Base-by-base conservation (phyloP, 2,888 invertebrate species). In the Tridacna crocea region DNA sequence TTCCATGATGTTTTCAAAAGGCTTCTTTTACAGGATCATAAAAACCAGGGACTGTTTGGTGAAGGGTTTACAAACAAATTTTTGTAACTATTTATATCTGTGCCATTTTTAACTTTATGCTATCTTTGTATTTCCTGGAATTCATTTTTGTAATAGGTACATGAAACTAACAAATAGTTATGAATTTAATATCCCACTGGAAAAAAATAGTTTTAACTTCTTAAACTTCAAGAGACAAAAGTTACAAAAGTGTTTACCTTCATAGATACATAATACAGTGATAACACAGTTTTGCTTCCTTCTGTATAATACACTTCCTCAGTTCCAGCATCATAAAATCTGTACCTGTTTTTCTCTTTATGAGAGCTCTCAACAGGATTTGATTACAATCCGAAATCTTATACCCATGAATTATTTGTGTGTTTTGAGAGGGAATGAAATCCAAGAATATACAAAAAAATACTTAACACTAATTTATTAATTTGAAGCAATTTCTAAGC, bases 401-500 rank as follows among this genome's bases (percentile, higher is more conserved):
- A 70, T 70, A 48, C 51, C 70, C 51, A 70, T 66, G 70, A 70
- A 70, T 70, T 70, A 70, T 70, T 70, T 47, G 51, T 70, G 51
- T 70, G 70, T 70, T 70, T 26, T 12, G 51, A 70, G 51, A 47
- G 46, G 70, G n/a, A 48, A 70, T 70, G 70, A 70, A 70, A 70
- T 51, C 47, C 19, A 24, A 70, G 48, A 70, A 47, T 26, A 70
- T 47, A 70, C 70, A 70, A 70, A 11, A 36, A 70, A 70, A 70
- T 70, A 70, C 70, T 70, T 70, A 70, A 70, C 70, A 51, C 70
- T 70, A 70, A 70, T 70, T 70, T 51, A 70, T 70, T 70, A 70
- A 70, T 70, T 70, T 51, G 70, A 70, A 70, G 51, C 70, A 70
- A 70, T 70, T 51, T 70, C 17, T 12, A 22, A n/a, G 22, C 51